Percentiles rank a stretch among this genome's conserved stretches.
Evolutionary conservation across 1,140 invertebrate species (phyloP).

Genomic region (Bombus impatiens): DNA sequence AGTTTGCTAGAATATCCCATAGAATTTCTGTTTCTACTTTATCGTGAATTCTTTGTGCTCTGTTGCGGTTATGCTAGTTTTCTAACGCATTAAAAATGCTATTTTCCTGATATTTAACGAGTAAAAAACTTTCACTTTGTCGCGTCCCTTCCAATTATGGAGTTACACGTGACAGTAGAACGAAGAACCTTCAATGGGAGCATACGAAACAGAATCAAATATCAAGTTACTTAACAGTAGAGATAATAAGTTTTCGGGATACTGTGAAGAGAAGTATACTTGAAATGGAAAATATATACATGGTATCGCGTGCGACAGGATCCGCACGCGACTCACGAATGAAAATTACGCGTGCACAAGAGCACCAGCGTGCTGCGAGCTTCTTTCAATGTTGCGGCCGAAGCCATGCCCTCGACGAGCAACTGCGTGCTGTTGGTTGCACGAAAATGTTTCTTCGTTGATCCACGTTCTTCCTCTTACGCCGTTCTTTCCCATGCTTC

Average conservation of each 20-base stretch:
- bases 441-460: constrained; percentile 27
- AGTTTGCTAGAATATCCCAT: neutral
- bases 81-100: neutral
- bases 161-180: neutral
- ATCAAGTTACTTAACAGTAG: neutral
- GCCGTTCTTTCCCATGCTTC: neutral
- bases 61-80: neutral
- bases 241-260: neutral
- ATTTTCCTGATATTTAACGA: neutral
- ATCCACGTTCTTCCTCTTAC: neutral
- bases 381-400: constrained; percentile 1
- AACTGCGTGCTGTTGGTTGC: constrained; percentile 16
- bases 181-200: no score
- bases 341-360: constrained; percentile 35
- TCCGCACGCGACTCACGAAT: neutral
- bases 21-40: neutral
- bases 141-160: neutral
- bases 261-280: neutral
- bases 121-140: neutral
- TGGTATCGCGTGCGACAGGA: constrained; percentile 31
- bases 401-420: neutral
- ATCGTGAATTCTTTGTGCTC: no score
- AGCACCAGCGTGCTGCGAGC: constrained; percentile 24
- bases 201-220: neutral
- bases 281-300: neutral